Conservation (phyloP, 30 jellyfish, hydroid and myxozoan genomes). For the Hydractinia echinata region DNA sequence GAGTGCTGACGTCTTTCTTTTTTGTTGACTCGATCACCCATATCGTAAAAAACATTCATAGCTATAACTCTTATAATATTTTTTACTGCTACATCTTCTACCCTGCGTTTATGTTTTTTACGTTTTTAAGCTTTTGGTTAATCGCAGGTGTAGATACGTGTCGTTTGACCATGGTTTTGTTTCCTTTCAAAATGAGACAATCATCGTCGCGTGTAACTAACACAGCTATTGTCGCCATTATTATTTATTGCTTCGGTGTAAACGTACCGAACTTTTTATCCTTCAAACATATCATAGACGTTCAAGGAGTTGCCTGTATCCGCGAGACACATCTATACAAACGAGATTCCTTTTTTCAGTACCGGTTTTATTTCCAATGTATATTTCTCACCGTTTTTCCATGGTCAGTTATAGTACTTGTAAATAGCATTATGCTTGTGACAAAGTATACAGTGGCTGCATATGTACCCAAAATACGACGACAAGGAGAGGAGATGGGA, state of each 20-base stretch:
- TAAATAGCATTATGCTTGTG: not conserved
- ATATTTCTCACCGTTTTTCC: conserved; percentile 12
- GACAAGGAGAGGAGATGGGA: conserved; percentile 13
- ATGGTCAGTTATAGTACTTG: conserved; percentile 7
- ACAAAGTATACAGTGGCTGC: not conserved
- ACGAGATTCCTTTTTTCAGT: not conserved
- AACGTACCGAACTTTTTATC: conserved; percentile 9
- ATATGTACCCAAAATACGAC: not conserved
- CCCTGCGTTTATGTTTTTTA: conserved; percentile 16
- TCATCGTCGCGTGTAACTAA: conserved; percentile 6
- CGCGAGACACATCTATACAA: not conserved
- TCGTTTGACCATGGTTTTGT: conserved; percentile 18
- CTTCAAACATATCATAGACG: not conserved
- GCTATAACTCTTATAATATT: not conserved
- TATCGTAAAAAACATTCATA: not conserved
- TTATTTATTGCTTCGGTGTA: not conserved
- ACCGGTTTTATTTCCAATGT: conserved; percentile 6
- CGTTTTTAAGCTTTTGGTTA: conserved; percentile 19
- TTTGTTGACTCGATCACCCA: not conserved
- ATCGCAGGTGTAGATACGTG: conserved; percentile 26
- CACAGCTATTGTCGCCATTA: not conserved
- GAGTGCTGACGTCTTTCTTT: conserved; percentile 1
- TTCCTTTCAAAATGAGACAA: conserved; percentile 13
- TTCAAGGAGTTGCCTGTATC: not conserved
- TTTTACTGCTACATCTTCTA: conserved; percentile 6